Conservation (phyloP, 2,888 invertebrate genomes). For the Synergus japonicus region DNA sequence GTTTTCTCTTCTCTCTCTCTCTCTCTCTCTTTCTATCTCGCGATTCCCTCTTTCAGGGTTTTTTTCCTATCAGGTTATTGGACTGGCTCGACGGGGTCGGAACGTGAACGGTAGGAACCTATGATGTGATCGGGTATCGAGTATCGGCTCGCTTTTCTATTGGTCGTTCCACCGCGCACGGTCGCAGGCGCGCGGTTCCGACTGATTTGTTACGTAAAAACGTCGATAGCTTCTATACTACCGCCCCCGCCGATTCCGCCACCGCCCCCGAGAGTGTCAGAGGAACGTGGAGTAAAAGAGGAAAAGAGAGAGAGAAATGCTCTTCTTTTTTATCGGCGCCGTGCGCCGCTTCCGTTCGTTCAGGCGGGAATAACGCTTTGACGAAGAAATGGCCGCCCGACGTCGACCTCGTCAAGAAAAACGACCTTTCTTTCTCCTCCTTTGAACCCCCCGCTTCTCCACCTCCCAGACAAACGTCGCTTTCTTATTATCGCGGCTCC, state of each 20-base stretch:
- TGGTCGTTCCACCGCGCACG: constrained; percentile 74
- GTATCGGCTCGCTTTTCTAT: constrained; percentile 76
- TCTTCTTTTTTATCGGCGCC: constrained; percentile 75
- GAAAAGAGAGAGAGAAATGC: constrained; percentile 59
- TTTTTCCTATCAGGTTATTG: constrained; percentile 77
- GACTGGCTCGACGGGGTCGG: constrained; percentile 69
- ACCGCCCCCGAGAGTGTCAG: constrained; percentile 56
- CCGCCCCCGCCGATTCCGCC: constrained; percentile 61
- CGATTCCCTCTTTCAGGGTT: constrained; percentile 55
- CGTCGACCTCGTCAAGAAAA: constrained; percentile 63
- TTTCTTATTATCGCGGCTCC: constrained; percentile 42
- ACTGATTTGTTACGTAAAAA: constrained; percentile 78
- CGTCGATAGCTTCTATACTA: constrained; percentile 76
- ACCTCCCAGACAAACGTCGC: constrained; percentile 46
- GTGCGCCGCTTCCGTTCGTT: constrained; percentile 71
- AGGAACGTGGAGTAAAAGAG: constrained; percentile 60
- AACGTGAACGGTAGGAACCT: constrained; percentile 69
- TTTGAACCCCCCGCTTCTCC: constrained; percentile 49
- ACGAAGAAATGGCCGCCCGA: constrained; percentile 76
- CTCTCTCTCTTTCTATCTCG: constrained; percentile 57
- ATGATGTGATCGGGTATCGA: constrained; percentile 77
- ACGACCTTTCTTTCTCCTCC: constrained; percentile 66
- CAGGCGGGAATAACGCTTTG: constrained; percentile 73
- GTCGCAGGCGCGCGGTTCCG: constrained; percentile 74
- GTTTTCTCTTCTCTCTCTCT: constrained; percentile 51